phyloP scores from a whole-genome alignment of 2,888 invertebrate species.

The Troides helena region DNA sequence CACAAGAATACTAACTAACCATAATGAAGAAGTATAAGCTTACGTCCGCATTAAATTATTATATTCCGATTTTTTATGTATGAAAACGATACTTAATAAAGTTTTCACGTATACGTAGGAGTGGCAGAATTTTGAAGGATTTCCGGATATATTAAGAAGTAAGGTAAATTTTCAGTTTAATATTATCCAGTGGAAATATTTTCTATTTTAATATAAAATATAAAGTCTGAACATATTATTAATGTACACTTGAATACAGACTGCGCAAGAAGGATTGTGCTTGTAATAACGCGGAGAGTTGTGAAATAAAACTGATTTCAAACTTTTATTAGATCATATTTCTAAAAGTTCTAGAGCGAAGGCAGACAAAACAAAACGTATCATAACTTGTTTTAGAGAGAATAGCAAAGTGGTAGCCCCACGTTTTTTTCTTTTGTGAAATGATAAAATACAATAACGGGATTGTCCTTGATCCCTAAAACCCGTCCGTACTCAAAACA shows the following conservation, averaged over 20 bases:
- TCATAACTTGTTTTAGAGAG: conserved; percentile 1
- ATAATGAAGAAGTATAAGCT: too few relatives aligned
- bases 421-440: background rate
- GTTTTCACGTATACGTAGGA: background rate
- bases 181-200: background rate
- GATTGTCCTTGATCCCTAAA: background rate
- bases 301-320: conserved; percentile 20
- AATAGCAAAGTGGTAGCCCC: background rate
- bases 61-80: too few relatives aligned
- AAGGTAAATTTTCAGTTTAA: background rate
- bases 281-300: conserved; percentile 14
- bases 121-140: background rate
- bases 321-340: conserved; percentile 25
- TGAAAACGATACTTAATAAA: background rate
- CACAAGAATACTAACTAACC: too few relatives aligned
- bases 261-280: conserved; percentile 19
- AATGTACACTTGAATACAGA: conserved; percentile 15
- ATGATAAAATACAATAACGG: background rate
- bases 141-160: background rate
- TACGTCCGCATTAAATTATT: too few relatives aligned
- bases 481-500: background rate
- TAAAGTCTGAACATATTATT: conserved; percentile 2
- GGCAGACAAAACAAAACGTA: conserved; percentile 10
- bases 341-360: conserved; percentile 20
- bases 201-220: conserved; percentile 1